phyloP scores from a whole-genome alignment of 2,888 invertebrate genomes.

The Dasysyrphus albostriatus region DNA sequence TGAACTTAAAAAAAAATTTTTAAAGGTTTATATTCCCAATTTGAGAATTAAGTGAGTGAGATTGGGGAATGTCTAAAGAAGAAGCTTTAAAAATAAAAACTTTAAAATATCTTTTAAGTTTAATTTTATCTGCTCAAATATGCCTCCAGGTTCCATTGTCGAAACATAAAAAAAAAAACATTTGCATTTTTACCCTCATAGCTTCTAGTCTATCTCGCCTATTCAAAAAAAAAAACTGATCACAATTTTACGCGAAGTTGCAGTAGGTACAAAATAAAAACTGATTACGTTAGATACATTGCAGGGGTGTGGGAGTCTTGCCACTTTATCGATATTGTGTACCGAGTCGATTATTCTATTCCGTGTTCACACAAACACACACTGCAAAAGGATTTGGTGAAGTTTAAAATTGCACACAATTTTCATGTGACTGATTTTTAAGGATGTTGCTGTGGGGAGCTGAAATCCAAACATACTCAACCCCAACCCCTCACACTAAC shows the following conservation, averaged over 20 bases:
- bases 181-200: constrained; percentile 53
- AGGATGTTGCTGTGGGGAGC: neutral
- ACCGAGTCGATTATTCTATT: constrained; percentile 70
- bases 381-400: constrained; percentile 18
- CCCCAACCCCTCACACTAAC: neutral
- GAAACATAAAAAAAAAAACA: constrained; percentile 9
- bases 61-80: no score
- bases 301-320: constrained; percentile 25
- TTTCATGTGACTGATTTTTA: constrained; percentile 58
- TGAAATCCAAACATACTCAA: neutral
- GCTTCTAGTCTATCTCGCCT: neutral
- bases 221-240: constrained; percentile 4
- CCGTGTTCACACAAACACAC: constrained; percentile 38
- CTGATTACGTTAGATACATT: constrained; percentile 47
- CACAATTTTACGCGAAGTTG: constrained; percentile 47
- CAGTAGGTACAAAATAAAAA: constrained; percentile 63
- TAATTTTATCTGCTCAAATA: no score
- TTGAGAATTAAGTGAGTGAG: no score
- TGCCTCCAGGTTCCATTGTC: neutral
- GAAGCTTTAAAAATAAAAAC: no score
- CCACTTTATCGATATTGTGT: constrained; percentile 62
- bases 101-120: no score
- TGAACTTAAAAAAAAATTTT: neutral
- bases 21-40: no score
- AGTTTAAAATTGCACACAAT: constrained; percentile 70